Conservation (phyloP, 2,888 invertebrate genomes). For the Griposia aprilina region DNA sequence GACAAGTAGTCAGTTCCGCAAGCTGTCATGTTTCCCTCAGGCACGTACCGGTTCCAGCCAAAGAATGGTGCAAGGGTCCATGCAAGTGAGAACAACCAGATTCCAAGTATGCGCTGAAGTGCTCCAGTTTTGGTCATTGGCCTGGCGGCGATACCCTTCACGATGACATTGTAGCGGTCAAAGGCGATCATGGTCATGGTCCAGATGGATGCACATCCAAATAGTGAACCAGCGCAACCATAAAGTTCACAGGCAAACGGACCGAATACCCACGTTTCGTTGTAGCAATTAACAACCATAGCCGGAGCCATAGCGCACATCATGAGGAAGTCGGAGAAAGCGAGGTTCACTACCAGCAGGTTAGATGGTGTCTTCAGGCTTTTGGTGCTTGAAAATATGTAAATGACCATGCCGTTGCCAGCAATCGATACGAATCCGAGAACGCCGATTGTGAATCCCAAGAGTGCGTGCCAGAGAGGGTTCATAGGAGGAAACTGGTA, state of each 20-base stretch:
- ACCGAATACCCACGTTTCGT: conserved; percentile 94
- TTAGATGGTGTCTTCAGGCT: conserved; percentile 96
- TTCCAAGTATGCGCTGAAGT: conserved; percentile 93
- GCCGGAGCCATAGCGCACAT: conserved; percentile 95
- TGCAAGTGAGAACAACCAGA: conserved; percentile 94
- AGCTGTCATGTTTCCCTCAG: conserved; percentile 98
- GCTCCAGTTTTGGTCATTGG: conserved; percentile 96
- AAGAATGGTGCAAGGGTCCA: conserved; percentile 96
- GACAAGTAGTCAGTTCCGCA: conserved; percentile 97
- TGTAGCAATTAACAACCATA: conserved; percentile 96
- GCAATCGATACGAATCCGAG: conserved; percentile 93
- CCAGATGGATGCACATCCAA: conserved; percentile 97
- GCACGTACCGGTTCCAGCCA: conserved; percentile 97
- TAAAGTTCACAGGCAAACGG: conserved; percentile 96
- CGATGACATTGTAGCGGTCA: conserved; percentile 98
- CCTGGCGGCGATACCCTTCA: conserved; percentile 96
- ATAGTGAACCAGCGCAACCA: conserved; percentile 96
- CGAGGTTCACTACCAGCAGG: conserved; percentile 96
- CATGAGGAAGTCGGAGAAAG: conserved; percentile 97
- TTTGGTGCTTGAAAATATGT: conserved; percentile 94
- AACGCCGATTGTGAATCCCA: conserved; percentile 94
- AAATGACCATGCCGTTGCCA: conserved; percentile 94
- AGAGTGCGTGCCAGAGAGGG: conserved; percentile 95
- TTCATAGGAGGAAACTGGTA: conserved; percentile 97
- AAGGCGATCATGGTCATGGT: conserved; percentile 97